phyloP scores from a whole-genome alignment of 2,113 vertebrate genomes.

The Pachycephala philippinensis region DNA sequence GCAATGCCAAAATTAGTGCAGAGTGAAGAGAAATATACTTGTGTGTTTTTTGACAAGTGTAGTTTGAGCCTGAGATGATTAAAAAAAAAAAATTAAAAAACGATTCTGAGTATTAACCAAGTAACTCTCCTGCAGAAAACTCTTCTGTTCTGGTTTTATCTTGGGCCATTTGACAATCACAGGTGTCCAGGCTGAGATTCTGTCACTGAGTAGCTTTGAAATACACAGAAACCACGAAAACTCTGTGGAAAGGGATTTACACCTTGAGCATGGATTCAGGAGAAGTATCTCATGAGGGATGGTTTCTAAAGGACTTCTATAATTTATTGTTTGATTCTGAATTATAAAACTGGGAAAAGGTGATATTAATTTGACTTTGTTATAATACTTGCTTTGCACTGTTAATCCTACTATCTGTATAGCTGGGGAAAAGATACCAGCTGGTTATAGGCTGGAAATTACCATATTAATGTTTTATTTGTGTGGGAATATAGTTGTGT shows the following conservation, averaged over 20 bases:
- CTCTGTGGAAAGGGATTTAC: neutral
- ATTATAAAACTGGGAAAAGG: conserved; percentile 58
- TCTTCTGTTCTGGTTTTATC: neutral
- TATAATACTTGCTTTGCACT: conserved; percentile 60
- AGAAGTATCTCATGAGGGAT: neutral
- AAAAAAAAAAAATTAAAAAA: neutral
- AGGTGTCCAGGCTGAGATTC: neutral
- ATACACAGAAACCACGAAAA: neutral
- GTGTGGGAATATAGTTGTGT: conserved; percentile 59
- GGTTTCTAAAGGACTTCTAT: conserved; percentile 31
- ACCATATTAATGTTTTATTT: conserved; percentile 69
- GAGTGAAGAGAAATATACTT: neutral
- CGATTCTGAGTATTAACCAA: neutral
- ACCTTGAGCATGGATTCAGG: neutral
- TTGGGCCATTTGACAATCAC: neutral
- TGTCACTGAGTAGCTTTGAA: neutral
- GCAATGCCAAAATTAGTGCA: conserved; percentile 9
- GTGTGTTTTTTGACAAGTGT: neutral
- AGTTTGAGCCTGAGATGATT: neutral
- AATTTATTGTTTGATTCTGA: conserved; percentile 65
- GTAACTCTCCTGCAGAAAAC: neutral
- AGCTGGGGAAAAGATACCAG: conserved; percentile 62
- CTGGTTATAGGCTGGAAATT: conserved; percentile 61
- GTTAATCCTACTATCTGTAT: conserved; percentile 56
- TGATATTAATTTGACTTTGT: conserved; percentile 67